Percentiles rank a stretch among this genome's conserved stretches.
These are phyloP conservation scores for Cossypha niveicapilla DNA, from an alignment of 2,797 vertebrate species.

Conservation along the genomic window DNA sequence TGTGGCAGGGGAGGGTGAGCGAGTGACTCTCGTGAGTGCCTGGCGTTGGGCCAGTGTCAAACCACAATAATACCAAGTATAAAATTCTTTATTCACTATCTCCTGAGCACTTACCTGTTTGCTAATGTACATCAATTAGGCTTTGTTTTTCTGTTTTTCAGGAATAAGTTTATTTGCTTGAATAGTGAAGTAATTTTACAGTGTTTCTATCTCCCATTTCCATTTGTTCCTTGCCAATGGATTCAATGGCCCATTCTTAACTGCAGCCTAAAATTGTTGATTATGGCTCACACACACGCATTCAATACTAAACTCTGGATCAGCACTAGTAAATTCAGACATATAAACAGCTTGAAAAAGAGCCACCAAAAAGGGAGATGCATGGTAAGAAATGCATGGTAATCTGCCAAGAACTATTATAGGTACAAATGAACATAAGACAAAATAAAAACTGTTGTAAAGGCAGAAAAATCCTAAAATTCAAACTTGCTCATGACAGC, in stretches of 20 bases:
- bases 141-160: background rate
- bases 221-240: background rate
- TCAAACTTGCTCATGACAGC: background rate
- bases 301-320: background rate
- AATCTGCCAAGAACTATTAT: background rate
- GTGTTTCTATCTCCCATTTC: background rate
- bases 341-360: background rate
- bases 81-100: background rate
- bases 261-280: background rate
- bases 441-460: background rate
- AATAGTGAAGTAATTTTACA: background rate
- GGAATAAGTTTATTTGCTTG: background rate
- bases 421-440: background rate
- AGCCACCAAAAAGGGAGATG: background rate
- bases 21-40: rapidly evolving
- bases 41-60: background rate
- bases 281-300: background rate
- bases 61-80: background rate
- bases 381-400: background rate
- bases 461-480: background rate
- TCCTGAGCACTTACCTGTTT: background rate
- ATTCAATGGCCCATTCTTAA: background rate
- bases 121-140: background rate
- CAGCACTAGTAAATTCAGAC: background rate
- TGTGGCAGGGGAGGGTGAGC: background rate